Evolutionary conservation across 1,140 invertebrate species (phyloP), one percentile per base, ranked within the genome.

Genomic region (Lucilia sericata): DNA sequence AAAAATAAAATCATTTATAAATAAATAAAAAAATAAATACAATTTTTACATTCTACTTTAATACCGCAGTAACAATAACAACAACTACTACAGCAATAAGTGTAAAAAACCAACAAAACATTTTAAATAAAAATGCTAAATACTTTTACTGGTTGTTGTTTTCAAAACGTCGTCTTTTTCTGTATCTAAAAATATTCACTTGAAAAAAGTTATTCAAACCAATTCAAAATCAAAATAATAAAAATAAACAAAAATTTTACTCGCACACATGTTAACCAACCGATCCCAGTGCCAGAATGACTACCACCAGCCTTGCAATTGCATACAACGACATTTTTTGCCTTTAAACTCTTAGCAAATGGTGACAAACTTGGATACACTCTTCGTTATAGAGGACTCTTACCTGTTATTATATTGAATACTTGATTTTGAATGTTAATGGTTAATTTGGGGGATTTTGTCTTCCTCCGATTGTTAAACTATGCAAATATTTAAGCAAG

Each of bases 161-260:
- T 12, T 14, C 14, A 55, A 10, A 55, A 55, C 51, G 51, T 55
- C 17, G 51, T 55, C 10, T 12, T 55, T 14, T 55, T 30, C 10
- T 55, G 12, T 55, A 55, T 55, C 55, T 60, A 60, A 60, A 60
- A 60, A 60, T 60, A 60, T 60, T 60, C 55, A 60, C 13, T n/a
- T n/a, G 13, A 17, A 17, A 60, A 60, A 17, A 60, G 1, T 51
- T 55, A 51, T 12, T 55, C 51, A n/a, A n/a, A 14, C n/a, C 14
- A 60, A 60, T 60, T 42, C 14, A 60, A 60, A 60, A 60, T 60
- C 14, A 60, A 60, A 60, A 60, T 60, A n/a, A 60, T 17, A 60
- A 60, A 60, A 60, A 60, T n/a, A 60, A 60, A 60, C 5, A 60
- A 60, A 55, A 60, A 60, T 60, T n/a, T n/a, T 60, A 42, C 42